Evolutionary conservation across 1,140 invertebrate species (phyloP).

Genomic region (Pseudomyrmex concolor): DNA sequence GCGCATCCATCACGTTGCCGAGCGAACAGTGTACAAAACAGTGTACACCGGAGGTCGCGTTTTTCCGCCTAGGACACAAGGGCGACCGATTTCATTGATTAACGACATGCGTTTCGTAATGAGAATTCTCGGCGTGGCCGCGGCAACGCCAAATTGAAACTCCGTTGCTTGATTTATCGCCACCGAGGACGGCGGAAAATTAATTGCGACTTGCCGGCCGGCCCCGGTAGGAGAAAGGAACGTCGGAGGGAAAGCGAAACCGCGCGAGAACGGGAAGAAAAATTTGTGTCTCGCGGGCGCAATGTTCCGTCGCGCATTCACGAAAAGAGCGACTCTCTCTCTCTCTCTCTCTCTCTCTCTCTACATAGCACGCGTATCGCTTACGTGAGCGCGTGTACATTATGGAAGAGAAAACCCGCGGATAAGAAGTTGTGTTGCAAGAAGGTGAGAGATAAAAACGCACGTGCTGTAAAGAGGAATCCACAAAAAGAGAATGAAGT

Average conservation of each 20-base stretch:
- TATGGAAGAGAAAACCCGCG: too few relatives aligned
- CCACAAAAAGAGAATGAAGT: background rate
- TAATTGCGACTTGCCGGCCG: conserved; percentile 62
- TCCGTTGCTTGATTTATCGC: conserved; percentile 66
- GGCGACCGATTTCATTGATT: conserved; percentile 50
- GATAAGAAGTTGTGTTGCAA: background rate
- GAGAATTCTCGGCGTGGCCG: conserved; percentile 55
- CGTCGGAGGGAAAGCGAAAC: conserved; percentile 10
- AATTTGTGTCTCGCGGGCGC: conserved; percentile 42
- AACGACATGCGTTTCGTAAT: conserved; percentile 55
- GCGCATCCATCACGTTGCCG: conserved; percentile 29
- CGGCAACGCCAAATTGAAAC: conserved; percentile 65
- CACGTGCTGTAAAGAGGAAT: background rate
- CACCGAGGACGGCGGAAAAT: conserved; percentile 55
- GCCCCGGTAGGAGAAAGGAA: background rate
- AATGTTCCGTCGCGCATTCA: too few relatives aligned
- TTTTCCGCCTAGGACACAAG: conserved; percentile 38
- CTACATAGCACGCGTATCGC: background rate
- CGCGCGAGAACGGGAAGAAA: conserved; percentile 36
- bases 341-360: too few relatives aligned
- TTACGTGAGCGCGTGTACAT: background rate
- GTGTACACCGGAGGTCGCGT: background rate
- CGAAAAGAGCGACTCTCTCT: too few relatives aligned
- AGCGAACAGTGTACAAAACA: background rate
- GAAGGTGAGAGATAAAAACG: conserved; percentile 38